Base-by-base conservation (phyloP, 2,797 vertebrate genomes). In the Macropodus opercularis region DNA sequence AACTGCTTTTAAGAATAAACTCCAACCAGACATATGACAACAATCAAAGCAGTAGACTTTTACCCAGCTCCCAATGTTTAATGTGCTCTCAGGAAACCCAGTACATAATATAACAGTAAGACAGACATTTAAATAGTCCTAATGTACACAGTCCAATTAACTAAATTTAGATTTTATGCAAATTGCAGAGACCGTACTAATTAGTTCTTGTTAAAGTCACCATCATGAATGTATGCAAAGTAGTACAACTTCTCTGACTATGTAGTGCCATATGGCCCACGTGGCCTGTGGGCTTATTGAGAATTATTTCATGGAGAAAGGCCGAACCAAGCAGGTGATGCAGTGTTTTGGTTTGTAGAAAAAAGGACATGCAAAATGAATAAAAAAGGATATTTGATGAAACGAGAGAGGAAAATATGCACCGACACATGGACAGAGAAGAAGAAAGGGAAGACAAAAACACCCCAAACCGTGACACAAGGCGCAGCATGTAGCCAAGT, bases 191-290 rank as follows among this genome's bases (percentile, higher is more conserved):
- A 78, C 71, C 31, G 80, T 23, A 23, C 77, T 88, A 87, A 87
- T 87, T 86, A 83, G 79, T 65, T 85, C 68, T 77, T 65, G 72
- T 64, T 83, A 58, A 39, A 86, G 80, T 82, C 85, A 68, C 43
- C 42, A 29, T 73, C 62, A 64, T 74, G 63, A 80, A 81, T 68
- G 70, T 69, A 66, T 23, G 57, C 63, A 49, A 58, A 83, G 85
- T 86, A 75, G 75, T 77, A 85, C 85, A 85, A 85, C 72, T 66
- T 56, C 68, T 64, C 66, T 63, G 68, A 77, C 68, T 72, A 52
- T 77, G 72, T 66, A 72, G 79, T 36, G 24, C 87, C 87, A 90
- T 90, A 87, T 88, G 89, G 84, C 82, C 65, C 24, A 72, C 73
- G 47, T 81, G 84, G 87, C 88, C 87, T 80, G 29, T 80, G 81